Evolutionary conservation across 2,888 invertebrate genomes (phyloP).

Genomic region (Drosophila kokeensis): DNA sequence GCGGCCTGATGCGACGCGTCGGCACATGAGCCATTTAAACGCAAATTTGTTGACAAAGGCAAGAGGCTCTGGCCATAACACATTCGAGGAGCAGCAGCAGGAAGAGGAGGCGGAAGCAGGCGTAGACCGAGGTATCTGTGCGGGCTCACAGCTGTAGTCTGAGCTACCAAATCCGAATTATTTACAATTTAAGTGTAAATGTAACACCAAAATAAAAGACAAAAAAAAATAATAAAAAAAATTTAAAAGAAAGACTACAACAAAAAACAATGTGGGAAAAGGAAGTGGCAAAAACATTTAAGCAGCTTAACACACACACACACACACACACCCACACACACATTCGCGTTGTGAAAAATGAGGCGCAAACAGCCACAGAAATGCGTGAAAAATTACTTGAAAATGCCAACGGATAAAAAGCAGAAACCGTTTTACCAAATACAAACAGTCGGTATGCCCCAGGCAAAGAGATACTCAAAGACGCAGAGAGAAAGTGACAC

Average conservation of each 20-base stretch:
- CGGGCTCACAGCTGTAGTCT: constrained; percentile 27
- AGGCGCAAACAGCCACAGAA: constrained; percentile 81
- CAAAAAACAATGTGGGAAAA: constrained; percentile 57
- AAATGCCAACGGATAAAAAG: constrained; percentile 77
- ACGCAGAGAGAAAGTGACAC: constrained; percentile 23
- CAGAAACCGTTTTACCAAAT: constrained; percentile 62
- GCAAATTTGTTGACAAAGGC: constrained; percentile 80
- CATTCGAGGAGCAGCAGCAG: constrained; percentile 30
- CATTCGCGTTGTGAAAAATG: constrained; percentile 68
- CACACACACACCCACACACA: constrained; percentile 34
- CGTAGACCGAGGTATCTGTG: constrained; percentile 20
- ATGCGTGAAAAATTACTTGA: constrained; percentile 81
- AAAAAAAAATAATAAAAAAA: constrained; percentile 30
- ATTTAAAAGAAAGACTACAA: constrained; percentile 12
- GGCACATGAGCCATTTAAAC: constrained; percentile 71
- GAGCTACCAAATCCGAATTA: constrained; percentile 71
- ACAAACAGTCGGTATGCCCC: constrained; percentile 60
- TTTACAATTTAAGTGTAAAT: constrained; percentile 80
- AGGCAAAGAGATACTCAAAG: constrained; percentile 29
- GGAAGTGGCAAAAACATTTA: constrained; percentile 68
- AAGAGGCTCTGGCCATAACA: constrained; percentile 79
- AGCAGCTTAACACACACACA: constrained; percentile 77
- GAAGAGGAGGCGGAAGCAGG: constrained; percentile 2
- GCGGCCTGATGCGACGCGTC: constrained; percentile 17
- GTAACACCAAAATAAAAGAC: constrained; percentile 51